Evolutionary conservation across 1,140 invertebrate species (phyloP).

Genomic region (Coptotermes formosanus): DNA sequence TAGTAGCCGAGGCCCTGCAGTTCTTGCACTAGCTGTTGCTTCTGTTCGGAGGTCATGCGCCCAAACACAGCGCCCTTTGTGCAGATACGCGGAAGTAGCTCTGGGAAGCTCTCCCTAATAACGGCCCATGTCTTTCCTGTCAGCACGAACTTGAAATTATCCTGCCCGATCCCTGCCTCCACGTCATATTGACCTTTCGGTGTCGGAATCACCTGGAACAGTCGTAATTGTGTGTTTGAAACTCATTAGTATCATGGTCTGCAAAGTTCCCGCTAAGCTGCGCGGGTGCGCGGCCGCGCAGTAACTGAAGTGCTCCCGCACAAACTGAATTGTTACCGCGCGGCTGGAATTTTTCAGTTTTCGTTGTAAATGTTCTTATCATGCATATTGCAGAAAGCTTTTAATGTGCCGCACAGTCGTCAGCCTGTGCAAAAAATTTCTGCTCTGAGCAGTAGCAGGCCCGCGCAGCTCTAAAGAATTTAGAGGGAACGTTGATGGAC

Average conservation of each 20-base stretch:
- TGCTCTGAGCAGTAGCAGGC: no score
- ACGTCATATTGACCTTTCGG: neutral
- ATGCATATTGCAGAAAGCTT: no score
- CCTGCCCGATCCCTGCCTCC: neutral
- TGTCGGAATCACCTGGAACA: neutral
- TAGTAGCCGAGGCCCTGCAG: conserved; percentile 81
- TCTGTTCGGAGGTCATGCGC: conserved; percentile 94
- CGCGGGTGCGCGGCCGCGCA: no score
- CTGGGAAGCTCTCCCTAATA: conserved; percentile 64
- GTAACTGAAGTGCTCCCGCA: no score
- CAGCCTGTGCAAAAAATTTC: no score
- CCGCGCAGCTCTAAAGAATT: no score
- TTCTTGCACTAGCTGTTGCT: conserved; percentile 84
- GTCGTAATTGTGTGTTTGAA: conserved; percentile 35
- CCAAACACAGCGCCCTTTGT: conserved; percentile 86
- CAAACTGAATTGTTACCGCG: no score
- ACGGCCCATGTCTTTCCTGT: conserved; percentile 72
- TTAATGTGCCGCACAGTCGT: no score
- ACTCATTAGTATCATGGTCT: conserved; percentile 33
- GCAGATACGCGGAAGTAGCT: conserved; percentile 64
- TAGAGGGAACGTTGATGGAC: no score
- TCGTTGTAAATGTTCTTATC: no score
- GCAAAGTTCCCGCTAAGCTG: no score
- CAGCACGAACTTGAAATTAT: conserved; percentile 61
- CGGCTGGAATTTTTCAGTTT: no score